Evolutionary conservation across 2,888 invertebrate species (phyloP), one percentile per base, ranked within the genome.

Genomic region (Plusia festucae): DNA sequence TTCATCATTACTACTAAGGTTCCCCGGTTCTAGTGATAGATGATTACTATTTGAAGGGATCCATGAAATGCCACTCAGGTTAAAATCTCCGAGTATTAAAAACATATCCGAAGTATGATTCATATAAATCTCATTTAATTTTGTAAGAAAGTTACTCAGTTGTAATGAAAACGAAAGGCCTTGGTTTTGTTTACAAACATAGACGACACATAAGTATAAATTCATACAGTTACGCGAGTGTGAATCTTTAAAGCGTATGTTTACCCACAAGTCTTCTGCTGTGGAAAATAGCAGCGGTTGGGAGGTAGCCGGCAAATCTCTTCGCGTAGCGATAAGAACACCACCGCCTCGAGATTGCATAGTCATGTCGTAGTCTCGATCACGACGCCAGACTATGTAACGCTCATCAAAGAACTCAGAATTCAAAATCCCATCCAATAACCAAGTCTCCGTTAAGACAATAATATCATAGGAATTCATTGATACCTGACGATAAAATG

Each of bases 361-460:
- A 6, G 67, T 55, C 4, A 32, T 0, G n/a, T 5, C 53, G 24
- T 59, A 62, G 6, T 69, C 56, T 5, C 65, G 59, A 16, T 68
- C 68, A 11, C 68, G 60, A n/a, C 65, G 60, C 57, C 66, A 68
- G 0, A 71, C 65, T 18, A 59, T 22, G 13, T 68, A 68, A 8
- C 59, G 22, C 2, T 61, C 53, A 44, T 62, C 60, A 62, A 71
- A 65, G 11, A 63, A 52, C 15, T 68, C 68, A 1, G 59, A 68
- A 15, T 51, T 18, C 2, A 2, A 51, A 34, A 71, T 11, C 5
- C 68, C 60, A 30, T 65, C 53, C 4, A 57, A 11, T 9, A 71
- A 40, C 67, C 64, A 70, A 4, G 70, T 60, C 44, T 67, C 67
- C 2, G 64, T 64, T 11, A 70, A 20, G 9, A 71, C 49, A 15